phyloP scores from a whole-genome alignment of 2,888 invertebrate genomes.

The Phorcus lineatus region DNA sequence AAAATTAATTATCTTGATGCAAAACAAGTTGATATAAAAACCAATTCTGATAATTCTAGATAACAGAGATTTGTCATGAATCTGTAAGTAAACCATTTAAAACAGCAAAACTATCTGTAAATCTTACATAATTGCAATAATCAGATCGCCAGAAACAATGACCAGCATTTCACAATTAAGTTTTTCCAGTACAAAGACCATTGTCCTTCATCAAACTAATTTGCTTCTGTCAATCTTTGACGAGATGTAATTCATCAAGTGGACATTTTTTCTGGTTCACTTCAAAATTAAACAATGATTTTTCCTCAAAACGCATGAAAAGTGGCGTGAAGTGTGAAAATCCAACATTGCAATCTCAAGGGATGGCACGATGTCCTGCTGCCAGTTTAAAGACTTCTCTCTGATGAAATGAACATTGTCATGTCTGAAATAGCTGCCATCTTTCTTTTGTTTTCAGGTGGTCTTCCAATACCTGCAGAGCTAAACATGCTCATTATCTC shows the following conservation, averaged over 20 bases:
- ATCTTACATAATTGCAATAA: no score
- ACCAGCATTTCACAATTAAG: not conserved
- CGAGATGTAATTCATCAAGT: slow-evolving; percentile 3
- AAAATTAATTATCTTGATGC: no score
- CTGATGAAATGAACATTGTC: not conserved
- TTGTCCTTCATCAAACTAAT: not conserved
- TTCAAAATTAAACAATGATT: not conserved
- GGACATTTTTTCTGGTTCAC: not conserved
- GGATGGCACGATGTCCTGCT: not conserved
- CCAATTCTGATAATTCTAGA: no score
- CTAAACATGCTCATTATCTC: no score
- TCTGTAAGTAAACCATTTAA: no score
- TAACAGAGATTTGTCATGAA: no score
- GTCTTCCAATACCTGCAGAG: not conserved
- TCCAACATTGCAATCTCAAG: not conserved
- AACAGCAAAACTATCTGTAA: no score
- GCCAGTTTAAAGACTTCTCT: not conserved
- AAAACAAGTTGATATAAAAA: no score
- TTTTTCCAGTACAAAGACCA: not conserved
- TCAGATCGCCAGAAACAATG: no score
- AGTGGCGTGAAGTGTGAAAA: not conserved
- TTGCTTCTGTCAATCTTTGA: slow-evolving; percentile 7
- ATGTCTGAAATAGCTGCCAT: not conserved
- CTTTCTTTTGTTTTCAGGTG: not conserved
- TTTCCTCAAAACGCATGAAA: not conserved